phyloP scores from a whole-genome alignment of 2,797 vertebrate species.

The Tapirus indicus region DNA sequence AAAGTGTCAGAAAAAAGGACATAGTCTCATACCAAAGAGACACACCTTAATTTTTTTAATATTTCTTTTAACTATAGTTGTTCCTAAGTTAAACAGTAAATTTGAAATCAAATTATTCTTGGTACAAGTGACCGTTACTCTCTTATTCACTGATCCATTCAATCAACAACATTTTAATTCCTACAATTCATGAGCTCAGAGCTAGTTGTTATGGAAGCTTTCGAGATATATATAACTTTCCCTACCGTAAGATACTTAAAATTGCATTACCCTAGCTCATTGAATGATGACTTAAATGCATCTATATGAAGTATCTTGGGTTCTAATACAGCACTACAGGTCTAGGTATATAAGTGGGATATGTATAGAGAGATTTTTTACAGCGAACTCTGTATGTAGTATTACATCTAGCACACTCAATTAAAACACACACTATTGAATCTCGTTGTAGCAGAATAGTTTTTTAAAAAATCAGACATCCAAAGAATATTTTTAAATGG shows the following conservation, averaged over 20 bases:
- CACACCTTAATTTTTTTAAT: neutral
- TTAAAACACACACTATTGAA: neutral
- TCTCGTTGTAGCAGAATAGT: neutral
- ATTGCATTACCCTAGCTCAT: neutral
- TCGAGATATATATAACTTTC: neutral
- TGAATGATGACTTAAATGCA: neutral
- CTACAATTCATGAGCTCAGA: neutral
- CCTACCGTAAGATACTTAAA: neutral
- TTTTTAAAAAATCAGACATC: neutral
- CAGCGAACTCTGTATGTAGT: neutral
- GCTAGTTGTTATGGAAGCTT: neutral
- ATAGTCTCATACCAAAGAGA: neutral
- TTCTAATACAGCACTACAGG: neutral
- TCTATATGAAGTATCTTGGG: neutral
- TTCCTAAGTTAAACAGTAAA: neutral
- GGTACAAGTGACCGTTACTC: neutral
- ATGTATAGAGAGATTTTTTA: neutral
- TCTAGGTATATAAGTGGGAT: neutral
- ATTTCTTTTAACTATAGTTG: neutral
- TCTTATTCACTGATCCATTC: neutral
- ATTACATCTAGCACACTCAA: neutral
- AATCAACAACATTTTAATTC: neutral
- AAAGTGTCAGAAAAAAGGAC: neutral
- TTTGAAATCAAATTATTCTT: neutral
- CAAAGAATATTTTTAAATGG: conserved; percentile 9